A percentile compares a stretch with the other conserved stretches of the same genome.
Conservation (phyloP, 2,888 invertebrate genomes). For the Andrena camellia region DNA sequence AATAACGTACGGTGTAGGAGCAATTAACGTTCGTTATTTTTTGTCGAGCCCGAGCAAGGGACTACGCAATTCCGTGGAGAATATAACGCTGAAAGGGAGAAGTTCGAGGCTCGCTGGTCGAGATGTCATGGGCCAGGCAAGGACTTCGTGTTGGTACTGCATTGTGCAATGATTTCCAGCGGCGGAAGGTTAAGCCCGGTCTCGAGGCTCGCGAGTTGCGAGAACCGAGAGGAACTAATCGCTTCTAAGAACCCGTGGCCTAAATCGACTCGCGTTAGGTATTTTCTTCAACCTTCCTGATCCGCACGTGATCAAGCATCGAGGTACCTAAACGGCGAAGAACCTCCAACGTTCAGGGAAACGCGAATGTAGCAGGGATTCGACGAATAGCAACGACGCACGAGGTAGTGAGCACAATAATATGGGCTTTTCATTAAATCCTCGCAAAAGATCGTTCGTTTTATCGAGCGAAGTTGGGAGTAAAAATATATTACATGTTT, state of each 20-base stretch:
- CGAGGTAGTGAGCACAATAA: too few relatives aligned
- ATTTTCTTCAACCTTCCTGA: conserved; percentile 42
- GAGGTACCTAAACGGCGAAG: conserved; percentile 1
- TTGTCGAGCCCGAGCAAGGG: not conserved
- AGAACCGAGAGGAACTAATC: conserved; percentile 64
- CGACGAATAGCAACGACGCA: not conserved
- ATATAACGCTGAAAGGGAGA: conserved; percentile 1
- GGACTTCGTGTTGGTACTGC: conserved; percentile 59
- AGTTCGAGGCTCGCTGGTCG: conserved; percentile 7
- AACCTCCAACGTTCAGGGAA: conserved; percentile 8
- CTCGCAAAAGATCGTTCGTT: too few relatives aligned
- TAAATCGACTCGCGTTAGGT: conserved; percentile 54
- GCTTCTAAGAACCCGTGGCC: conserved; percentile 68
- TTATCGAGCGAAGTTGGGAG: too few relatives aligned
- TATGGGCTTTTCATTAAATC: too few relatives aligned
- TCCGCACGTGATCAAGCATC: conserved; percentile 27
- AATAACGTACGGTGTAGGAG: not conserved
- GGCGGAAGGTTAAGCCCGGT: conserved; percentile 58
- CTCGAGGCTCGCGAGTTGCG: conserved; percentile 60
- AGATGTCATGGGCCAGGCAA: conserved; percentile 36
- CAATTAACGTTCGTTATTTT: not conserved
- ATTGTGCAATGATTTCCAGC: conserved; percentile 72
- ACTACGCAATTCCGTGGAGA: not conserved
- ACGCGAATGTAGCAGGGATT: not conserved
- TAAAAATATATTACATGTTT: too few relatives aligned